phyloP scores from a whole-genome alignment of 2,113 vertebrate species.

The Thryonomys swinderianus region DNA sequence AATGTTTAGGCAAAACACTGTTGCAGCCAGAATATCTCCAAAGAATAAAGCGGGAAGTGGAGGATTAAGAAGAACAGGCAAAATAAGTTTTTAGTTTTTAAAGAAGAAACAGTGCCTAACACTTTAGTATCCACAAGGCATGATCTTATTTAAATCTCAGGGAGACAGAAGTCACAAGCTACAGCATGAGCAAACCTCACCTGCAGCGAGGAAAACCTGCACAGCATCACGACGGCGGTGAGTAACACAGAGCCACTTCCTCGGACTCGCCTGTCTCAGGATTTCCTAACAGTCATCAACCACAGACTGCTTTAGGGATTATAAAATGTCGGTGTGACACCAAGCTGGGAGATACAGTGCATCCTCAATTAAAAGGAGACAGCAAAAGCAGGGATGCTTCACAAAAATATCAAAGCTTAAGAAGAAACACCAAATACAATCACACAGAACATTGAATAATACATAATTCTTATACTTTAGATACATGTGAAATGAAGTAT shows the following conservation, averaged over 20 bases:
- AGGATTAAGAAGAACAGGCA: background rate
- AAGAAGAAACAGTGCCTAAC: background rate
- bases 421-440: slow-evolving; percentile 23
- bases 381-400: background rate
- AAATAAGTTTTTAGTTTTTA: slow-evolving; percentile 16
- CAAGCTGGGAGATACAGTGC: background rate
- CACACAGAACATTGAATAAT: background rate
- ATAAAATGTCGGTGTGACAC: background rate
- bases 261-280: slow-evolving; percentile 12
- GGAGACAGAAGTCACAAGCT: background rate
- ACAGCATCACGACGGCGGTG: background rate
- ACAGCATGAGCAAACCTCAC: slow-evolving; percentile 21
- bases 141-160: background rate
- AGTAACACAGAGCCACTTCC: slow-evolving; percentile 59
- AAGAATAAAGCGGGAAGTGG: background rate
- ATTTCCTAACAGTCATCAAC: background rate
- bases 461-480: background rate
- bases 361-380: background rate
- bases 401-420: slow-evolving; percentile 9
- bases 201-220: background rate
- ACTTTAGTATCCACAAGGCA: background rate
- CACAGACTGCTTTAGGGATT: background rate
- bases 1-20: background rate
- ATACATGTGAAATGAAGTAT: background rate
- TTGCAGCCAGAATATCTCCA: background rate